phyloP scores from a whole-genome alignment of 1,140 invertebrate genomes.

The Drosophila varians region DNA sequence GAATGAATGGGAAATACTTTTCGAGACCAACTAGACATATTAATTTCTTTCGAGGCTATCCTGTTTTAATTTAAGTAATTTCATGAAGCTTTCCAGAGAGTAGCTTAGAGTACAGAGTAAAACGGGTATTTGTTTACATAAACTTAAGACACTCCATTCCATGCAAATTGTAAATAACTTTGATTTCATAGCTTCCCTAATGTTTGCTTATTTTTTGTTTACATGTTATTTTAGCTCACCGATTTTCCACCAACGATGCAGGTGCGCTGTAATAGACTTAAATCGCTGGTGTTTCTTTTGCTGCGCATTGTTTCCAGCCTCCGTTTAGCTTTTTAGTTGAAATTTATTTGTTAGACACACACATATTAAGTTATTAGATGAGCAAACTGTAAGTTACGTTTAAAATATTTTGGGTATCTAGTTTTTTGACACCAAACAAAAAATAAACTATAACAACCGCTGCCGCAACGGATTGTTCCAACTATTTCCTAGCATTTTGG shows the following conservation, averaged over 20 bases:
- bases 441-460: neutral
- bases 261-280: conserved; percentile 57
- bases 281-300: conserved; percentile 75
- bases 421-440: neutral
- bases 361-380: conserved; percentile 6
- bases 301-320: conserved; percentile 60
- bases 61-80: neutral
- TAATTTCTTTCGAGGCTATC: conserved; percentile 9
- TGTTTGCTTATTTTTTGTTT: too few relatives aligned
- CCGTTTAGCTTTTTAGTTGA: neutral
- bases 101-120: too few relatives aligned
- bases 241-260: conserved; percentile 74
- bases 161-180: too few relatives aligned
- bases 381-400: neutral
- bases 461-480: too few relatives aligned
- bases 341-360: conserved; percentile 2
- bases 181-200: too few relatives aligned
- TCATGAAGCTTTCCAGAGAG: neutral
- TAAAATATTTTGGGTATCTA: too few relatives aligned
- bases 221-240: too few relatives aligned
- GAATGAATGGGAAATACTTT: conserved; percentile 32
- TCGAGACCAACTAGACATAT: conserved; percentile 5
- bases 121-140: too few relatives aligned
- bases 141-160: too few relatives aligned
- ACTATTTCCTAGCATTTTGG: too few relatives aligned